phyloP scores from a whole-genome alignment of 2,113 vertebrate genomes.

The Microtus pennsylvanicus region DNA sequence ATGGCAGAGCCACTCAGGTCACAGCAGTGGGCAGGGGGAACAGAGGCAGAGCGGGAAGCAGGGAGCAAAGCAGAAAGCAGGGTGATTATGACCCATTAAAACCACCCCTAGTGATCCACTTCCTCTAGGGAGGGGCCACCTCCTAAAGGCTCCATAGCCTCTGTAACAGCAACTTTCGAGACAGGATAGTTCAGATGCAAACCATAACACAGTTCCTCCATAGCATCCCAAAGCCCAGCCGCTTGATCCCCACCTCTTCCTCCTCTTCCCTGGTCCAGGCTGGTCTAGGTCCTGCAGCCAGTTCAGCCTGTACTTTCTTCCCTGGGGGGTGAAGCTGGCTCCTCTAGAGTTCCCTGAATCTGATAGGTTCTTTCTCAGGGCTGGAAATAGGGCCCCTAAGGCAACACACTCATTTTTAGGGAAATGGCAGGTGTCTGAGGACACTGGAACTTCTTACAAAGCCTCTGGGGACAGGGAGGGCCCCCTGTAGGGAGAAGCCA shows the following conservation, averaged over 20 bases:
- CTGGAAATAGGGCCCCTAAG: neutral
- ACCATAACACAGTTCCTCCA: neutral
- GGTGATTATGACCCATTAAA: neutral
- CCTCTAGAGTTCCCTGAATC: neutral
- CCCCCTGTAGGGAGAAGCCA: neutral
- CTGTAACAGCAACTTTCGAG: neutral
- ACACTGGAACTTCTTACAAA: neutral
- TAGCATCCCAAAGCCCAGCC: neutral
- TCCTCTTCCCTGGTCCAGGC: neutral
- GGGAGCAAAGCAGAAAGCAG: neutral
- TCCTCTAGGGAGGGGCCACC: neutral
- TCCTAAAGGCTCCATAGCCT: neutral
- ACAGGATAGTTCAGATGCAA: neutral
- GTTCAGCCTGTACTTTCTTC: neutral
- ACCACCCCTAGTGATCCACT: neutral
- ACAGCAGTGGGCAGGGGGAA: neutral
- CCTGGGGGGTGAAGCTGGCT: neutral
- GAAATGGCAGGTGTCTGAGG: neutral
- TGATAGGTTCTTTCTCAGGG: constrained; percentile 22
- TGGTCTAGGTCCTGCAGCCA: no score
- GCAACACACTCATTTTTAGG: constrained; percentile 18
- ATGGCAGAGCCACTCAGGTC: neutral
- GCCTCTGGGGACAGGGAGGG: neutral
- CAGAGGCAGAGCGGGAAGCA: neutral
- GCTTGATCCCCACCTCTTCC: rapidly evolving